Base-by-base conservation (phyloP, 2,113 vertebrate species). In the Crotalus tigris region DNA sequence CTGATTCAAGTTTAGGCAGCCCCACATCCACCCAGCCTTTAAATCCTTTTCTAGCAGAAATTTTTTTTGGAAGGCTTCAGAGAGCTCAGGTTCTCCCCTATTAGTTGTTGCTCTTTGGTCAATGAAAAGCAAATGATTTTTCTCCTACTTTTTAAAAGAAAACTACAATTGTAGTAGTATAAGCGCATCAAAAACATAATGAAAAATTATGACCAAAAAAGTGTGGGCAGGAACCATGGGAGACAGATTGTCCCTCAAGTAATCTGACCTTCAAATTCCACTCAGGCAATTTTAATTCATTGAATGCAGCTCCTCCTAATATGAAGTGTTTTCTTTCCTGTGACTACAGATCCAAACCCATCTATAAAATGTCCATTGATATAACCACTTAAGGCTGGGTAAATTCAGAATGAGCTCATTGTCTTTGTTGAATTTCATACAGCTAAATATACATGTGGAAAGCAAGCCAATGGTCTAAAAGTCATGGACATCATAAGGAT, bases 1-100 rank as follows among this genome's bases (percentile, higher is more conserved):
- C 93, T 94, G 94, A 90, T 95, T 93, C 92, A 92, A 90, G 2
- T n/a, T 12, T 8, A 46, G n/a, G 93, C 94, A 75, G 92, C 58
- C 51, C 89, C 69, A 88, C 51, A 44, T 58, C 75, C 11, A 39
- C 8, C 86, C 75, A 75, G 26, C 44, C 46, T 55, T 89, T 75
- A 75, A 90, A 29, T 93, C 92, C 54, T 94, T 54, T 85, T 26
- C 29, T 85, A 61, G 64, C 0, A 87, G 57, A 29, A 89, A 2
- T n/a, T 69, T 69, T 26, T 61, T 87, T 90, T 87, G 92, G 44
- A 46, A 0, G 53, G 29, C 81, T n/a, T 7, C 39, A 29, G 57
- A 91, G 90, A 61, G 15, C 19, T 17, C 29, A 15, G 11, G 4
- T 59, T 92, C 54, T 81, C 8, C 2, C 12, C 26, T 92, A 87